Evolutionary conservation across 2,888 invertebrate species (phyloP), one percentile per base, ranked within the genome.

Genomic region (Drosophila aldrichi): DNA sequence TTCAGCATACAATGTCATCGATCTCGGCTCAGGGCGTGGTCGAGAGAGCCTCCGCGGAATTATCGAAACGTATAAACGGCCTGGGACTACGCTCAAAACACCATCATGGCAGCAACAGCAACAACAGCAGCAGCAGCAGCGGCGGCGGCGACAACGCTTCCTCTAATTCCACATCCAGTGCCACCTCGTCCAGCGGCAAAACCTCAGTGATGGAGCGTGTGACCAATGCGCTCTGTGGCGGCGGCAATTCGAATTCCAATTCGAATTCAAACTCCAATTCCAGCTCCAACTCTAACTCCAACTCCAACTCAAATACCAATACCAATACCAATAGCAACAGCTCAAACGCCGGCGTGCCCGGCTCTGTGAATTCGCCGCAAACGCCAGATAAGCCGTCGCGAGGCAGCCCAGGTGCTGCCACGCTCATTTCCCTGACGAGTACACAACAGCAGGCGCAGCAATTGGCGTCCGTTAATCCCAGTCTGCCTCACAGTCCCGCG

Each of bases 11-110:
- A 91, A 96, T 96, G 96, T 96, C 96, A 92, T 96, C 96, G 91
- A 96, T 97, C 94, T 96, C 96, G 88, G 96, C 97, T 89, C 97
- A 97, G 93, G 97, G 97, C 91, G 97, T 97, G 91, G 97, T 97
- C 93, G 97, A 97, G 94, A 95, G 97, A 91, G 97, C 97, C 90
- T 97, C 97, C 86, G 97, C 97, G 79, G 97, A 97, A 93, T 94
- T 97, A 79, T 96, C 97, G 85, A 97, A 97, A 92, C 95, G 97
- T 91, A 97, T 97, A 93, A 97, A 96, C 91, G 97, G 97, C 72
- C 94, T 97, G 86, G 95, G 96, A 60, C 93, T 96, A 91, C 95
- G 96, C 83, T 93, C 93, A 66, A 93, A 93, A 79, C 93, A 95
- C 95, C 93, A 93, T 79, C 94, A 94, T 91, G 91, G 91, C 46